Base-by-base conservation (phyloP, 2,888 invertebrate species). In the Neoitamus cyanurus region DNA sequence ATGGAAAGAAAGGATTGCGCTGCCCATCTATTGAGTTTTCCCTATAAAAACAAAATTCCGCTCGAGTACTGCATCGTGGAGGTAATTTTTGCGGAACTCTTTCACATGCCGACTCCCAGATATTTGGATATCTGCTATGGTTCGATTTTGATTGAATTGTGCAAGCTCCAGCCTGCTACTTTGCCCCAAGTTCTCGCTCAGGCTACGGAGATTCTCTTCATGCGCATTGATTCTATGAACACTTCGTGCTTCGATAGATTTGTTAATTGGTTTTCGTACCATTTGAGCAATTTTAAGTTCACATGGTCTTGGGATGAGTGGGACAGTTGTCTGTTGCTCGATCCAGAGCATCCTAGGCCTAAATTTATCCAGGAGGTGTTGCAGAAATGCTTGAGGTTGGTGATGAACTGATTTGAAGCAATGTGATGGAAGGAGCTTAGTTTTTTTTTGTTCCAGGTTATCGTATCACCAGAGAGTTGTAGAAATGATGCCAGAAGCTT, bases 261-360 rank as follows among this genome's bases (percentile, higher is more conserved):
- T 90, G 97, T 96, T 30, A 95, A 95, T 90, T 99, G 99, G 99
- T 99, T 99, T 91, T 95, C 97, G 0, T 99, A 99, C 91, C 99
- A 99, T 92, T 93, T 99, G 91, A 99, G 99, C 90, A 99, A 99
- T 92, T 99, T 99, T 91, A 99, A 99, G 91, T 99, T 98, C 90
- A 95, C 98, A 83, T 99, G 99, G 99, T 97, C 97, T 1, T 99
- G 99, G 99, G 97, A 97, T 87, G 98, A 98, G 89, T 98, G 98
- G 98, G 96, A 96, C 89, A 94, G 95, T 13, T 97, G 97, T 88
- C 92, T 97, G n/a, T 94, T 95, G 87, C 92, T 97, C 30, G 97
- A 97, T 89, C 90, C 93, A 0, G 97, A 98, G 88, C 96, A 97
- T 91, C 99, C 99, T 0, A 96, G 98, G 88, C 97, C 98, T 0